These are phyloP conservation scores for Palythoa caribaeorum DNA, from an alignment of 92 coral and sea anemone genomes.

Conservation along the genomic window DNA sequence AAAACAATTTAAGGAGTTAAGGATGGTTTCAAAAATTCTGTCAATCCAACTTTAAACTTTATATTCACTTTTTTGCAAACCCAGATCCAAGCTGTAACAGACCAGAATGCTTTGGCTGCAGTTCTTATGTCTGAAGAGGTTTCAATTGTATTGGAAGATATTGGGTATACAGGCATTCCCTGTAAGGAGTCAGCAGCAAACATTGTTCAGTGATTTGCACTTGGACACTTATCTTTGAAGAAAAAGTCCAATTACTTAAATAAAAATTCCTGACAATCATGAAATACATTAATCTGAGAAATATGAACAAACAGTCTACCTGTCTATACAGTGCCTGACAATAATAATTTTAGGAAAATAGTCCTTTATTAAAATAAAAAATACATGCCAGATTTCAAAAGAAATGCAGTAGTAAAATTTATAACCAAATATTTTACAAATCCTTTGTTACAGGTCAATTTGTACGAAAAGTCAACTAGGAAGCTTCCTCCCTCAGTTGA, in stretches of 20 bases:
- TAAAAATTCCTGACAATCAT: neutral
- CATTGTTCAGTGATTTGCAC: constrained; percentile 7
- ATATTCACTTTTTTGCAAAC: neutral
- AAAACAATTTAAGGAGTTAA: neutral
- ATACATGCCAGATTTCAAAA: neutral
- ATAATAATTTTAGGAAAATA: neutral
- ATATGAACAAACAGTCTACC: neutral
- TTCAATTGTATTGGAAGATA: constrained; percentile 12
- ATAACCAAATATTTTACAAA: constrained; percentile 8
- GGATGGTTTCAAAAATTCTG: neutral
- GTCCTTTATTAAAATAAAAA: neutral
- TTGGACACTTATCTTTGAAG: neutral
- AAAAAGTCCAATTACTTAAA: neutral
- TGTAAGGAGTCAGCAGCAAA: constrained; percentile 8
- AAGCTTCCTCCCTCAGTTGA: constrained; percentile 12
- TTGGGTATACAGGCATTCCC: constrained; percentile 12
- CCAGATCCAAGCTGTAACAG: constrained; percentile 7
- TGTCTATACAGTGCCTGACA: neutral
- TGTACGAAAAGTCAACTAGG: constrained; percentile 15
- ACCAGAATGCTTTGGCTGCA: neutral
- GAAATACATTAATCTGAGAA: constrained; percentile 5
- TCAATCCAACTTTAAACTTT: neutral
- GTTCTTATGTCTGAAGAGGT: constrained; percentile 16
- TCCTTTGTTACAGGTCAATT: neutral
- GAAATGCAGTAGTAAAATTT: neutral